These are phyloP conservation scores for Nomada flava DNA, from an alignment of 2,888 invertebrate genomes.

Conservation along the genomic window DNA sequence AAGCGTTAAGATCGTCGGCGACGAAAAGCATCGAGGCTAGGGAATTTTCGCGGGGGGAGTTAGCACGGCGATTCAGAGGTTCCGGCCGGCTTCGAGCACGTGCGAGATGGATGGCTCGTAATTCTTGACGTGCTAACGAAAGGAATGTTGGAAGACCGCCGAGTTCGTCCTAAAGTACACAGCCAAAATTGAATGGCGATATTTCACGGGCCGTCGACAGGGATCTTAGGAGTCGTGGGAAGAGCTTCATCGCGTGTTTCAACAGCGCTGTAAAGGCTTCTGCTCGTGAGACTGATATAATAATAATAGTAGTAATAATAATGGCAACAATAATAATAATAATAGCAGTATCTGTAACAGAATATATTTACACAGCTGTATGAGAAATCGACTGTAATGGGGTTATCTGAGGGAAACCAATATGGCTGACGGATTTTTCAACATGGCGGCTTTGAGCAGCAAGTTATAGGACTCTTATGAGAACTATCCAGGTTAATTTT, in stretches of 20 bases:
- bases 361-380: too few species aligned
- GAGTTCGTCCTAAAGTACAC: slow-evolving; percentile 26
- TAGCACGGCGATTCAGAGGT: neutral
- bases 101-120: slow-evolving; percentile 42
- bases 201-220: slow-evolving; percentile 9
- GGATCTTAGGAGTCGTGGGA: neutral
- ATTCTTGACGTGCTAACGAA: slow-evolving; percentile 1
- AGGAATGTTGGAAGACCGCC: slow-evolving; percentile 41
- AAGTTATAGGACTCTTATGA: too few species aligned
- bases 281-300: neutral
- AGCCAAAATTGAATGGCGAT: slow-evolving; percentile 39
- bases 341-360: too few species aligned
- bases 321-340: too few species aligned
- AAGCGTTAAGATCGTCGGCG: slow-evolving; percentile 45
- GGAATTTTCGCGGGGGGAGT: neutral
- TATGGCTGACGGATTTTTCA: too few species aligned
- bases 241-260: slow-evolving; percentile 13
- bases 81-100: neutral
- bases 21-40: slow-evolving; percentile 32
- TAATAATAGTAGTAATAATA: too few species aligned
- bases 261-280: neutral
- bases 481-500: too few species aligned
- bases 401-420: too few species aligned
- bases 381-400: too few species aligned
- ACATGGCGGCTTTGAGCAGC: too few species aligned